Conservation (phyloP, 2,888 invertebrate genomes). For the Theretra japonica region DNA sequence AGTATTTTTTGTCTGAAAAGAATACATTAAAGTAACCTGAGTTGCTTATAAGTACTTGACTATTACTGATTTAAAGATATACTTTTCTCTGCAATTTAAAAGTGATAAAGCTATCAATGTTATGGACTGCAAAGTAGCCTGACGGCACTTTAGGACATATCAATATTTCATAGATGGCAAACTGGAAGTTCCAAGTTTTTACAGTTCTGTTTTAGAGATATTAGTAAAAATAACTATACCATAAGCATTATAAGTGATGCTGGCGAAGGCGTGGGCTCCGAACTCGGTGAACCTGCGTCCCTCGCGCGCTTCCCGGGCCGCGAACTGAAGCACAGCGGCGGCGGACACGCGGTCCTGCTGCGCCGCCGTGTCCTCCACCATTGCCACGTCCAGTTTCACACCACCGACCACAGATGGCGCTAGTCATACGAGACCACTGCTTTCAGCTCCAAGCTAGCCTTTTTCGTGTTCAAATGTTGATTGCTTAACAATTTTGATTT, state of each 20-base stretch:
- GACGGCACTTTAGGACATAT: too few relatives aligned
- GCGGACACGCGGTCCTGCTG: constrained; percentile 69
- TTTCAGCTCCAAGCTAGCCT: constrained; percentile 13
- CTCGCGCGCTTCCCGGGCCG: constrained; percentile 75
- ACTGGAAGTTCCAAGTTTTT: background rate
- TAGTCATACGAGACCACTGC: constrained; percentile 3
- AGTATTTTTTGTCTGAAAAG: too few relatives aligned
- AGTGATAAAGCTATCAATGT: too few relatives aligned
- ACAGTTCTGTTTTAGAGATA: background rate
- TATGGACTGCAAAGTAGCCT: too few relatives aligned
- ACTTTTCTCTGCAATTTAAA: too few relatives aligned
- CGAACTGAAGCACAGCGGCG: constrained; percentile 75
- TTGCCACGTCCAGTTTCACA: constrained; percentile 40
- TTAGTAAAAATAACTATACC: constrained; percentile 56
- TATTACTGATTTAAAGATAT: too few relatives aligned
- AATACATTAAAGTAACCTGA: too few relatives aligned
- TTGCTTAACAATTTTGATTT: too few relatives aligned
- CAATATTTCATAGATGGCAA: too few relatives aligned
- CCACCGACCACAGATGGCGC: constrained; percentile 41
- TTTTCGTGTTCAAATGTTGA: too few relatives aligned
- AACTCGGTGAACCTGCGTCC: constrained; percentile 74
- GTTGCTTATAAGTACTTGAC: too few relatives aligned
- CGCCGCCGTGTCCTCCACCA: constrained; percentile 72
- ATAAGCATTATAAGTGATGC: constrained; percentile 74
- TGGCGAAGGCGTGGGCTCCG: constrained; percentile 76